A percentile compares a stretch with the other conserved stretches of the same genome.
phyloP scores from a whole-genome alignment of 2,113 vertebrate genomes.

The Hydrolagus affinis region DNA sequence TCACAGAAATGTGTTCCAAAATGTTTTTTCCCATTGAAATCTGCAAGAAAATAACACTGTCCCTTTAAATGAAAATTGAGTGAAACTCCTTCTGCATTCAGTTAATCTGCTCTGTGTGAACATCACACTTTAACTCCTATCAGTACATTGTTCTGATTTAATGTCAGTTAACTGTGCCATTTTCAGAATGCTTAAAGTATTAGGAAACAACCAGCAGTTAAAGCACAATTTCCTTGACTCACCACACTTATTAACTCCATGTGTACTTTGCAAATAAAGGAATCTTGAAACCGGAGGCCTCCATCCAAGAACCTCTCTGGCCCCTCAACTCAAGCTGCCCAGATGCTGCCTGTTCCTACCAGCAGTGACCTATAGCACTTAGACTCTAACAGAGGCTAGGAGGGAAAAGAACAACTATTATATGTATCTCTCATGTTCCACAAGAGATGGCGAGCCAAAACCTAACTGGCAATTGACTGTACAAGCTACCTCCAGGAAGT shows the following conservation, averaged over 20 bases:
- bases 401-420: constrained; percentile 1
- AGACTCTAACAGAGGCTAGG: background rate
- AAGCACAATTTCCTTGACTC: constrained; percentile 27
- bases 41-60: background rate
- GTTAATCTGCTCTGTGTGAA: background rate
- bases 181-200: background rate
- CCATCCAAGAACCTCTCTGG: background rate
- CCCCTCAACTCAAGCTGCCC: constrained; percentile 12
- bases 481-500: constrained; percentile 16
- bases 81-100: background rate
- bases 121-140: background rate
- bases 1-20: background rate
- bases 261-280: constrained; percentile 21
- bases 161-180: background rate
- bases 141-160: constrained; percentile 22
- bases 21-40: background rate
- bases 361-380: constrained; percentile 19
- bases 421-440: constrained; percentile 20
- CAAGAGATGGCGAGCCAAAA: background rate
- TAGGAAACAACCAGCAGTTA: constrained; percentile 16
- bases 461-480: constrained; percentile 2
- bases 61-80: background rate
- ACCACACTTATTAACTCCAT: constrained; percentile 25
- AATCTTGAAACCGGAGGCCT: constrained; percentile 24
- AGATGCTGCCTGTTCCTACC: constrained; percentile 28